Evolutionary conservation across 1,140 invertebrate genomes (phyloP), one percentile per base, ranked within the genome.

Genomic region (Musca vetustissima): DNA sequence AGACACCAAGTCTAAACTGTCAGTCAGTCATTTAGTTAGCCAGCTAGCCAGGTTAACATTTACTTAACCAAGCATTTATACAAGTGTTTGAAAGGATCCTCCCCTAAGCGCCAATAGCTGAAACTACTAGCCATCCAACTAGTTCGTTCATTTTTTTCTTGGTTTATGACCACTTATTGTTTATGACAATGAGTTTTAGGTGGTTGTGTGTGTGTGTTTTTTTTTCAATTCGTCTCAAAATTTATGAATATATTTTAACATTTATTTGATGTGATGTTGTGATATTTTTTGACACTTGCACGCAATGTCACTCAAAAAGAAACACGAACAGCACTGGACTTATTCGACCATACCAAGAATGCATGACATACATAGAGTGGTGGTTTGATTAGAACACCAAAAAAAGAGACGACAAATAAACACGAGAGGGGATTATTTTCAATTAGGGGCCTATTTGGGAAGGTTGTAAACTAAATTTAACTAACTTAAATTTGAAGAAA

Each of bases 221-320:
- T 61, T 19, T 43, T 43, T 43, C 36, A 43, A 43, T 43, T 43
- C 36, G 36, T 43, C 36, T 43, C 36, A 43, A 53, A n/a, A 76
- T 43, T 43, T 43, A 43, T 43, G 36, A 43, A 43, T 36, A 61
- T 61, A 43, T 61, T 61, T 80, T 74, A 80, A 80, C 78, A 79
- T 80, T 80, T 80, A 80, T 80, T 80, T 80, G 78, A 80, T 80
- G 78, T 80, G 78, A 80, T 80, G 78, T 80, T 80, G 80, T 80
- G 78, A 80, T 80, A 80, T 80, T 78, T 80, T 74, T 80, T 80
- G 78, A 80, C 78, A 80, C 78, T 77, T 80, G 76, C 78, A 80
- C 78, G 78, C 78, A 71, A 76, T 67, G 75, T 61, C 57, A 68
- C 53, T 67, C 32, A 49, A 49, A 17, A 49, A 25, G 6, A 53